Base-by-base conservation (phyloP, 92 coral and sea anemone species). In the Siderastrea radians region DNA sequence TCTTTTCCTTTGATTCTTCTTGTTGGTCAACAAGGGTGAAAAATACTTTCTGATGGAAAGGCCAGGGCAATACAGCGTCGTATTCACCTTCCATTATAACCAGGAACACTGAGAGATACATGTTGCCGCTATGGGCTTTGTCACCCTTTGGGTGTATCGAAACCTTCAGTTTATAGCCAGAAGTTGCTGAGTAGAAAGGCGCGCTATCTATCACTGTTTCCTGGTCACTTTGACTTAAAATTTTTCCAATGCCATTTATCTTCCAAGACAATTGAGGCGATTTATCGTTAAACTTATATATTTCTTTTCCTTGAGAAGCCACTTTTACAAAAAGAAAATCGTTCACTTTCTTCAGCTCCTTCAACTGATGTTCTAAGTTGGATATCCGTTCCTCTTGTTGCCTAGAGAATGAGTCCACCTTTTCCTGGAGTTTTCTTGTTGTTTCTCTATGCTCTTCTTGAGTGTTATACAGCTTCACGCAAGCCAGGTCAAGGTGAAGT, bases 91-190 rank as follows among this genome's bases (percentile, higher is more conserved):
- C 17, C 46, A 85, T 16, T 4, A 90, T 13, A 3, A 46, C 44
- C 26, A 73, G 54, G 54, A 55, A 90, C 5, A 90, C 71, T 15
- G 88, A 80, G 15, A 86, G 17, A 66, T 67, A 48, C 13, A 65
- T 55, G 52, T 75, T 26, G 38, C 38, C 54, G 26, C 62, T 16
- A 15, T 2, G 43, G 19, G 1, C 16, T 6, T 0, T 19, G 8
- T 15, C 45, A 15, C 91, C 94, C 19, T 86, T 81, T 38, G 88
- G 58, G 7, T 71, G 17, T 46, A 86, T 59, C 49, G 87, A 49
- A 5, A 78, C 8, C 63, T 55, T 48, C 46, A 91, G 45, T 61
- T 87, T 67, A 43, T 67, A 67, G 49, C 72, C 72, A 44, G 8
- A 10, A 2, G 11, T 38, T 10, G 72, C 15, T 67, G 72, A 67